Conservation (phyloP, 2,113 vertebrate species). For the Oreochromis niloticus region DNA sequence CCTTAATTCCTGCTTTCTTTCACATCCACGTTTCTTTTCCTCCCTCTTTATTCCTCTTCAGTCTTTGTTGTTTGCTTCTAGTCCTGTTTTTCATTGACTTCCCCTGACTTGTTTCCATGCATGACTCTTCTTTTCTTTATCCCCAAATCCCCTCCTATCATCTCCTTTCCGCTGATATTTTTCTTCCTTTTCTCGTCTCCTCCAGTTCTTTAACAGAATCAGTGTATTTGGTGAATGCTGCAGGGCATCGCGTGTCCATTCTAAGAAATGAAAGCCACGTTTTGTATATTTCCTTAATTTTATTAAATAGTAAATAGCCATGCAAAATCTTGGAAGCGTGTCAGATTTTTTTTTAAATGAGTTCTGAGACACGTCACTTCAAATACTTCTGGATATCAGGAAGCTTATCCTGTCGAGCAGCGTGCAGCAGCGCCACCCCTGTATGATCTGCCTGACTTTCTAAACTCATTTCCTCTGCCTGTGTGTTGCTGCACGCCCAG, state of each 20-base stretch:
- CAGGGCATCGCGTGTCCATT: neutral
- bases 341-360: neutral
- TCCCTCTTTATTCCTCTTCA: neutral
- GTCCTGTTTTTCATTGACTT: neutral
- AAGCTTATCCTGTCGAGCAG: neutral
- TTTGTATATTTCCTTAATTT: neutral
- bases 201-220: neutral
- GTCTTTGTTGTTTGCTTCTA: neutral
- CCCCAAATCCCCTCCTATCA: neutral
- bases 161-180: neutral
- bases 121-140: neutral
- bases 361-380: neutral
- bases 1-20: neutral
- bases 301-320: neutral
- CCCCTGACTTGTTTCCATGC: neutral
- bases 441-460: neutral
- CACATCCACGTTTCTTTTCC: neutral
- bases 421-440: neutral
- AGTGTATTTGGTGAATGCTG: neutral
- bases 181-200: neutral
- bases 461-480: constrained; percentile 3
- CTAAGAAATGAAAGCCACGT: neutral
- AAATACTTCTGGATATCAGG: neutral
- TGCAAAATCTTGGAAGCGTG: neutral
- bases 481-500: constrained; percentile 3